Evolutionary conservation across 2,888 invertebrate genomes (phyloP).

Genomic region (Drosophila rellima): DNA sequence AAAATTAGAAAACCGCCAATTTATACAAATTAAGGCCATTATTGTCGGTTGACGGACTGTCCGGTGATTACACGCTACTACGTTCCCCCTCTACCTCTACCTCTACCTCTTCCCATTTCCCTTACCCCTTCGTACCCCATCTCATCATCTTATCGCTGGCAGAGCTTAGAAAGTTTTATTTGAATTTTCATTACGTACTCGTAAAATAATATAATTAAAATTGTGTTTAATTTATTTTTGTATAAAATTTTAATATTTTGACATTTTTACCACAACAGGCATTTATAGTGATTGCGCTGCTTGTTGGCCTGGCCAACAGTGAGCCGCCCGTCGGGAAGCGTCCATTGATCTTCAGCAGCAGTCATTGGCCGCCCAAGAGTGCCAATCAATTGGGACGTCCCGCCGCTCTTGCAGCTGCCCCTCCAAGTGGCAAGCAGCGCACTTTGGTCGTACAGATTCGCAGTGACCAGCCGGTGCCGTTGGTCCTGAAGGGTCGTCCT

Average conservation of each 20-base stretch:
- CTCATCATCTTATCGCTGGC: conserved; percentile 21
- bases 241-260: conserved; percentile 22
- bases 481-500: conserved; percentile 82
- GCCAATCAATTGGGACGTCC: conserved; percentile 72
- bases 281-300: conserved; percentile 50
- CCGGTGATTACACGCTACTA: conserved; percentile 48
- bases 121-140: background rate
- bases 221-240: conserved; percentile 34
- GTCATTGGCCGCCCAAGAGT: conserved; percentile 78
- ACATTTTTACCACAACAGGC: conserved; percentile 46
- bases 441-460: conserved; percentile 85
- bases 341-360: conserved; percentile 74
- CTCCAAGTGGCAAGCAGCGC: conserved; percentile 68
- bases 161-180: conserved; percentile 65
- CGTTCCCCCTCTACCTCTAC: background rate
- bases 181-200: conserved; percentile 16
- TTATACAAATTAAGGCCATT: conserved; percentile 76
- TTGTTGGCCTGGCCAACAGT: conserved; percentile 65
- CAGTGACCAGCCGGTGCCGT: conserved; percentile 83
- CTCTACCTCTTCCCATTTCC: background rate
- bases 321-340: conserved; percentile 75
- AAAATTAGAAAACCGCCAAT: conserved; percentile 78
- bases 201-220: conserved; percentile 44
- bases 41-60: conserved; percentile 46
- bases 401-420: conserved; percentile 25